Evolutionary conservation across 2,797 vertebrate species (phyloP).

Genomic region (Gymnopithys bicolor): DNA sequence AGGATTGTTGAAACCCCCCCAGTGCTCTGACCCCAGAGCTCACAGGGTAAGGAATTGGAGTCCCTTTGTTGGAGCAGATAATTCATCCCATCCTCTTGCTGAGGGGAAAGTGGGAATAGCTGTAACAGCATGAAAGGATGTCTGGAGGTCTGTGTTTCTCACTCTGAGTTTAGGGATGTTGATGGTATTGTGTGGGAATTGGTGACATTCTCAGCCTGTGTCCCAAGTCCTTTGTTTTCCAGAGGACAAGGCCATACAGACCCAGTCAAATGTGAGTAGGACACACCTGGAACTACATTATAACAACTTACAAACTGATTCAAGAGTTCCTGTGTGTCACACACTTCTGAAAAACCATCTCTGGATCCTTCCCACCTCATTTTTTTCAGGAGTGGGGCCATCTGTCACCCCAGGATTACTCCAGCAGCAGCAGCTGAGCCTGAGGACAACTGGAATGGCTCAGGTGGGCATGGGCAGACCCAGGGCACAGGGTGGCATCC

Average conservation of each 20-base stretch:
- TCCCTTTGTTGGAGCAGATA: conserved; percentile 22
- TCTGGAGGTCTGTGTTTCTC: neutral
- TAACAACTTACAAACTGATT: neutral
- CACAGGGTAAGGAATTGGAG: neutral
- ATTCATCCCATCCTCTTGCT: conserved; percentile 34
- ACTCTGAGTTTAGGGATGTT: neutral
- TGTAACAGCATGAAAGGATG: neutral
- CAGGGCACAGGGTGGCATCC: neutral
- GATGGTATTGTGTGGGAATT: neutral
- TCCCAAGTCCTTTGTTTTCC: neutral
- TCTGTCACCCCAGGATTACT: neutral
- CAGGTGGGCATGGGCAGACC: neutral
- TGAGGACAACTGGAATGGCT: neutral
- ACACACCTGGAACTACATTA: accelerated
- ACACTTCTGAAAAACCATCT: neutral
- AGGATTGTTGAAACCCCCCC: conserved; percentile 13
- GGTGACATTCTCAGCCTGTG: neutral
- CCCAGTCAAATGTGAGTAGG: neutral
- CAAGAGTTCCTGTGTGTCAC: neutral
- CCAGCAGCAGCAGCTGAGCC: neutral
- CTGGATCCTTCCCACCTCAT: neutral
- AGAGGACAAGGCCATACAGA: neutral
- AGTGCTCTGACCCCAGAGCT: conserved; percentile 16
- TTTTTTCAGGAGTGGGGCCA: neutral
- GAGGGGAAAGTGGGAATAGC: neutral